Evolutionary conservation across 2,888 invertebrate species (phyloP), one percentile per base, ranked within the genome.

Genomic region (Phaedon cochleariae): DNA sequence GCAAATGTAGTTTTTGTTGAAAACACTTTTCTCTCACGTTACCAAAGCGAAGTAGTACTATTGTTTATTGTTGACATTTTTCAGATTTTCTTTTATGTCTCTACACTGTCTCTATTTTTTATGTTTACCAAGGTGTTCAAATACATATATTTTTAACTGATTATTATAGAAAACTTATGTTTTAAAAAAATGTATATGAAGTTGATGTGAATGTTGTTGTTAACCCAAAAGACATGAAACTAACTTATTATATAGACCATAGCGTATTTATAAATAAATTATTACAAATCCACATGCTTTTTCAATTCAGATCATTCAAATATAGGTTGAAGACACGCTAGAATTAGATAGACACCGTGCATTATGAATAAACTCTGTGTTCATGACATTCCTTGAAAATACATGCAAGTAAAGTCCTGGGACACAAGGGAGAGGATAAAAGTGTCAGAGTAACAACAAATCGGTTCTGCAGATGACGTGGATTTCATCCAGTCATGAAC

Each of bases 1-100:
- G 86, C 59, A 87, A 87, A 75, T 87, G 87, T 77, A 87, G 86
- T 77, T 86, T 88, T 73, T 88, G 88, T 85, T 88, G 61, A 75
- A 60, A 34, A 29, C 51, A 29, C 17, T 52, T 20, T 12, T 31
- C 22, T 18, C 3, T 26, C 17, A 18, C 10, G 63, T 60, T 67
- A 63, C 66, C 66, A 66, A 66, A 66, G 66, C 55, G 41, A 41
- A 15, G 41, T 41, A 15, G 41, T 62, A 54, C 48, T 55, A 48
- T 64, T 67, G 67, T 67, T 67, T 67, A 61, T 67, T 67, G 64
- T 63, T 67, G 52, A 67, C 60, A 48, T 48, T 26, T 67, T 62
- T 67, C 63, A 67, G 60, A 64, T 67, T 52, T 52, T 37, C n/a
- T 67, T 64, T 64, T 64, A 64, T 37, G 49, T 67, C 58, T 61